phyloP scores from a whole-genome alignment of 2,113 vertebrate species.

The Pluvialis apricaria region DNA sequence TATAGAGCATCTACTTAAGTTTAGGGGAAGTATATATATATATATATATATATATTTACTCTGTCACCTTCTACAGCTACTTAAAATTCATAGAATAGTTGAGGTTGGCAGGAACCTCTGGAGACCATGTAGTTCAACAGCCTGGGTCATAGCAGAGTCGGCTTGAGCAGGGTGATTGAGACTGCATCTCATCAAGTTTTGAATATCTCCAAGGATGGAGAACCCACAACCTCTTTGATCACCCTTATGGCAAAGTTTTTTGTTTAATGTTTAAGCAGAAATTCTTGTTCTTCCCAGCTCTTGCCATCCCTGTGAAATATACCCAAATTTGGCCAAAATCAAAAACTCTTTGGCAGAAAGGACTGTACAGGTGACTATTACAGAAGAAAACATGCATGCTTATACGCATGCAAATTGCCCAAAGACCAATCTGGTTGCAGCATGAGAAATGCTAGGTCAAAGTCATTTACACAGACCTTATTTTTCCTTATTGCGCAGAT shows the following conservation, averaged over 20 bases:
- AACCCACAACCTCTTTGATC: background rate
- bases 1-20: background rate
- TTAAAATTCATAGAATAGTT: background rate
- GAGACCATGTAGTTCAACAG: background rate
- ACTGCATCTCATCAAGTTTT: background rate
- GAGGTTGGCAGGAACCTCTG: background rate
- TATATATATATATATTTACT: background rate
- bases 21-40: background rate
- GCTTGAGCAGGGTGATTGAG: background rate
- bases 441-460: background rate
- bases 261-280: background rate
- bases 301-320: background rate
- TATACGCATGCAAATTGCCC: background rate
- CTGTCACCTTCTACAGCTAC: background rate
- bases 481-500: background rate
- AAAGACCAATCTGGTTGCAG: background rate
- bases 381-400: background rate
- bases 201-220: background rate
- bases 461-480: background rate
- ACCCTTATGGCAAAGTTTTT: background rate
- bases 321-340: background rate
- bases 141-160: background rate
- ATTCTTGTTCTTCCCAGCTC: background rate
- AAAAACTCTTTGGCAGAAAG: background rate
- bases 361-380: background rate